These are phyloP conservation scores for Melolontha melolontha DNA, from an alignment of 2,888 invertebrate genomes.

Conservation along the genomic window DNA sequence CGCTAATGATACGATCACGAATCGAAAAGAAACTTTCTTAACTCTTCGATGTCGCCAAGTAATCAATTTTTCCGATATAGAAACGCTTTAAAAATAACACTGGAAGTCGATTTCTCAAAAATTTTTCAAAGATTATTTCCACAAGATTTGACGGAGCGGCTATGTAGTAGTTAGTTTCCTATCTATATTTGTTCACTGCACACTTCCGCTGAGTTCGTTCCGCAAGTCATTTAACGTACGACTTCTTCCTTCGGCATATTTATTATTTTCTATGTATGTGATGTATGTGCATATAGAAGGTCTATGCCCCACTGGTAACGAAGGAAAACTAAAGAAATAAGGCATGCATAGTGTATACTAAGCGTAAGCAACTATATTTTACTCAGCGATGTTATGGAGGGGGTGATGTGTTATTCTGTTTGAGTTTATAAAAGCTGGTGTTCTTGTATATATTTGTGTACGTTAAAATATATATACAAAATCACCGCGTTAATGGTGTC, in stretches of 20 bases:
- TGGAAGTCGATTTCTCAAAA: background rate
- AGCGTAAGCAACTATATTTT: slow-evolving; percentile 37
- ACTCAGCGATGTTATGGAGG: slow-evolving; percentile 29
- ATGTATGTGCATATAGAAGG: slow-evolving; percentile 26
- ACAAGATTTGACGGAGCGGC: background rate
- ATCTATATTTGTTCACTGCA: slow-evolving; percentile 41
- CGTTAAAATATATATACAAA: slow-evolving; percentile 14
- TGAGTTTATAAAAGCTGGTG: slow-evolving; percentile 3
- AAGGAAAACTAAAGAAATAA: slow-evolving; percentile 42
- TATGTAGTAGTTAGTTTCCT: background rate
- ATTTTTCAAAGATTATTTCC: slow-evolving; percentile 1
- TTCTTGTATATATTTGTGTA: slow-evolving; percentile 21
- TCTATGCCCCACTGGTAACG: slow-evolving; percentile 41
- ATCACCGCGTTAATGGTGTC: slow-evolving; percentile 6
- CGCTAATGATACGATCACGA: no score
- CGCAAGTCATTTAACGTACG: slow-evolving; percentile 27
- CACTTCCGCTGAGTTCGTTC: slow-evolving; percentile 39
- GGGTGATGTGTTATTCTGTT: slow-evolving; percentile 29
- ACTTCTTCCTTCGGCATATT: slow-evolving; percentile 29
- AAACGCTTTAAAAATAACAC: background rate
- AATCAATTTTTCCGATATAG: slow-evolving; percentile 2
- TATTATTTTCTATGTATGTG: slow-evolving; percentile 36
- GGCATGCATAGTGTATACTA: slow-evolving; percentile 23
- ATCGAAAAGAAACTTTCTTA: background rate
- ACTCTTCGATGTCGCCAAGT: no score